Evolutionary conservation across 1,140 invertebrate species (phyloP).

Genomic region (Megalopta genalis): DNA sequence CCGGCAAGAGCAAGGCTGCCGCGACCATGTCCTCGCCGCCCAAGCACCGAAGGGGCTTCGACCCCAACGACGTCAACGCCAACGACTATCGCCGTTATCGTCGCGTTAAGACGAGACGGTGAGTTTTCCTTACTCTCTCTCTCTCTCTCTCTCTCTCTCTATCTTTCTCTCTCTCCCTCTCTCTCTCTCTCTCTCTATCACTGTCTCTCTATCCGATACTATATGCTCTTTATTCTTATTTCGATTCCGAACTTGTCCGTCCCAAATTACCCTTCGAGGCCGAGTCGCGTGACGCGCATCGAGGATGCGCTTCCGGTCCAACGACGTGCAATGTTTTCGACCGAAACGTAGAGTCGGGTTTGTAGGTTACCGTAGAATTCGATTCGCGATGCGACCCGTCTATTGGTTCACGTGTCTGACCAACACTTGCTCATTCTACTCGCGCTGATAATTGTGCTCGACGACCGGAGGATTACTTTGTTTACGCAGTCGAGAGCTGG

Average conservation of each 20-base stretch:
- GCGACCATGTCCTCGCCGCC: conserved; percentile 74
- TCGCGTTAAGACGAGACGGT: conserved; percentile 74
- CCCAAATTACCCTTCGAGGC: too few species aligned
- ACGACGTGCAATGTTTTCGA: too few species aligned
- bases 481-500: too few species aligned
- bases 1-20: conserved; percentile 68
- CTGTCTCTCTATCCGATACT: too few species aligned
- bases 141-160: neutral
- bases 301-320: too few species aligned
- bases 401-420: neutral
- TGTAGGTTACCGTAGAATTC: too few species aligned
- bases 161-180: too few species aligned
- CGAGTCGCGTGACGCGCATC: neutral
- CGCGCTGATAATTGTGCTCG: too few species aligned
- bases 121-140: conserved; percentile 56
- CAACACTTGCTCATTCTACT: neutral
- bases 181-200: neutral
- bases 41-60: conserved; percentile 75
- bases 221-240: too few species aligned
- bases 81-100: conserved; percentile 74
- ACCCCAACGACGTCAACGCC: conserved; percentile 72
- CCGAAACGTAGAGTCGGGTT: neutral
- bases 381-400: too few species aligned
- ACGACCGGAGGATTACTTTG: too few species aligned
- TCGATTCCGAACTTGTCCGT: conserved; percentile 6